phyloP scores from a whole-genome alignment of 1,140 invertebrate genomes.

The Trichogramma pretiosum region DNA sequence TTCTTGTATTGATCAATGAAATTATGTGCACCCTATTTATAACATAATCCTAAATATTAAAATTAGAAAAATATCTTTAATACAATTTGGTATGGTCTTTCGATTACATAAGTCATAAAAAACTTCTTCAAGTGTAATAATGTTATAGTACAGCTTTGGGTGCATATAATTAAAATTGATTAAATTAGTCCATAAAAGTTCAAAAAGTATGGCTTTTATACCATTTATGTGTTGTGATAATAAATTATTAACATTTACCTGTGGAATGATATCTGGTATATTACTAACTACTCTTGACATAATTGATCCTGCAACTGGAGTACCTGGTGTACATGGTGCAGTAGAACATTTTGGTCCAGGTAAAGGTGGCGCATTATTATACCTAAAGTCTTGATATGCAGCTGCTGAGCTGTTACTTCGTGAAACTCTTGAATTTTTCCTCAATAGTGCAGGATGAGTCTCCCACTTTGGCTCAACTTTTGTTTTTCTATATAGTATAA shows the following conservation, averaged over 20 bases:
- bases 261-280: constrained; percentile 38
- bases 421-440: constrained; percentile 34
- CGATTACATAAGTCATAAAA: no score
- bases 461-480: constrained; percentile 41
- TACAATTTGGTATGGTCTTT: no score
- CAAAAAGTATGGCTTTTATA: background rate
- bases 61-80: background rate
- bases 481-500: constrained; percentile 30
- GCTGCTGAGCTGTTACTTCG: constrained; percentile 40
- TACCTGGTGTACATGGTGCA: constrained; percentile 38
- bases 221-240: background rate
- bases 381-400: constrained; percentile 39
- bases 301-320: constrained; percentile 39
- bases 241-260: constrained; percentile 26
- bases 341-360: constrained; percentile 37
- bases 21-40: no score
- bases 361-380: constrained; percentile 34
- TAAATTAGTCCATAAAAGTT: no score
- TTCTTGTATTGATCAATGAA: no score
- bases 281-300: constrained; percentile 36
- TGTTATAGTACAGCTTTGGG: no score
- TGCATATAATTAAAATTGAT: no score
- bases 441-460: constrained; percentile 36
- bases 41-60: background rate
- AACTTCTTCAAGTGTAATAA: no score